Percentiles rank a stretch among this genome's conserved stretches.
These are phyloP conservation scores for Mechanitis mazaeus DNA, from an alignment of 2,888 invertebrate species.

Conservation along the genomic window DNA sequence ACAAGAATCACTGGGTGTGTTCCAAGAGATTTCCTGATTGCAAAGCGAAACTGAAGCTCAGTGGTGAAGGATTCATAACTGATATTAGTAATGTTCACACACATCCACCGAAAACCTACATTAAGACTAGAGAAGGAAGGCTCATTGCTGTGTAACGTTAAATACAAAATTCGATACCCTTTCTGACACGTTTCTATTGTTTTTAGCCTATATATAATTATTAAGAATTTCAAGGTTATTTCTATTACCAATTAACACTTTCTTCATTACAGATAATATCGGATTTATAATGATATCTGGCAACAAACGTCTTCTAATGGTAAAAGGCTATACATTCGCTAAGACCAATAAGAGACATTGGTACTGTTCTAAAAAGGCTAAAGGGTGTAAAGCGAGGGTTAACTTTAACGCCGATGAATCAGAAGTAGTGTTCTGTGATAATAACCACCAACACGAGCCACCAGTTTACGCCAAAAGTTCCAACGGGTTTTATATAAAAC, in stretches of 20 bases:
- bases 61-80: constrained; percentile 28
- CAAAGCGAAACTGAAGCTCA: constrained; percentile 35
- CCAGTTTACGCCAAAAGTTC: constrained; percentile 26
- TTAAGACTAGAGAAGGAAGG: constrained; percentile 14
- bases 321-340: constrained; percentile 42
- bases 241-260: not conserved
- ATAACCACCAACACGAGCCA: constrained; percentile 30
- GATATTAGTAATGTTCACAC: constrained; percentile 19
- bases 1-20: constrained; percentile 30
- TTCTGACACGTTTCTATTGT: too few relatives aligned
- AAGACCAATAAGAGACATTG: constrained; percentile 37
- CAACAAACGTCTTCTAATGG: constrained; percentile 40
- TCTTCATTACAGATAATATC: constrained; percentile 12
- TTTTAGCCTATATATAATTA: too few relatives aligned
- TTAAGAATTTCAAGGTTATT: too few relatives aligned
- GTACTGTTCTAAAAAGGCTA: constrained; percentile 37
- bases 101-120: constrained; percentile 27
- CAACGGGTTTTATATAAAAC: constrained; percentile 28
- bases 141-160: constrained; percentile 11
- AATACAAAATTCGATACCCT: not conserved
- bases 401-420: constrained; percentile 26
- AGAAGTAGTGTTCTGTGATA: constrained; percentile 23
- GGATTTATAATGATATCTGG: constrained; percentile 35
- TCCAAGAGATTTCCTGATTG: constrained; percentile 31
- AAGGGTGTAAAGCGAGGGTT: constrained; percentile 35